Base-by-base conservation (phyloP, 2,113 vertebrate species). In the Riparia riparia region DNA sequence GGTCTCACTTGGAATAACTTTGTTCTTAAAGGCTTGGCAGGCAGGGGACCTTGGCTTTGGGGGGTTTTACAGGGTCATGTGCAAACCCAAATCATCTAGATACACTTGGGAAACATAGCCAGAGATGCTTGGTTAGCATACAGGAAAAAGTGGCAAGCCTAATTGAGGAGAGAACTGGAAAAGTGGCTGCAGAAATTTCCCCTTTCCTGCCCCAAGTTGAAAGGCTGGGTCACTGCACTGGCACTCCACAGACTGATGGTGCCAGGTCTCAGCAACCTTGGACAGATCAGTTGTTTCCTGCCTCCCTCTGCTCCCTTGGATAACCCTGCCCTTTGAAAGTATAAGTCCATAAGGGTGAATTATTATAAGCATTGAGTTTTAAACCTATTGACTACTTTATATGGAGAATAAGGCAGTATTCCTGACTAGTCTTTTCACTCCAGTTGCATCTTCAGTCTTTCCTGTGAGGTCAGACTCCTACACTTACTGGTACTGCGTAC, bases 151-250 rank as follows among this genome's bases (percentile, higher is more conserved):
- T 3, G 16, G 32, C 9, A 73, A 77, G 63, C 15, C 58, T 66
- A 37, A 39, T 0, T 0, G 0, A 71, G 41, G 54, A 73, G 5
- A 65, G 17, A 53, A n/a, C 0, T 29, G 26, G 53, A 81, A 91
- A 91, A 50, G 21, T 66, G 16, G 17, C 44, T 72, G n/a, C 44
- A 76, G 53, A 56, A 76, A 32, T 44, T 32, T 50, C 56, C 73
- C 54, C 22, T 63, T 70, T 63, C 39, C 24, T 39, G 34, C 16
- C 32, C 42, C 34, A 26, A 21, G 12, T 3, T 4, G 2, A 68
- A 79, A 63, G 49, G 18, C n/a, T 60, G 26, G 9, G 17, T 53
- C 79, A 56, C n/a, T 45, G 28, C 66, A 31, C 24, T 15, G 32
- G 17, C 42, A 22, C 58, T 25, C 39, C 73, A 29, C 15, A 13